Base-by-base conservation (phyloP, 2,797 vertebrate genomes). In the Microctenopoma stevenorrisi region DNA sequence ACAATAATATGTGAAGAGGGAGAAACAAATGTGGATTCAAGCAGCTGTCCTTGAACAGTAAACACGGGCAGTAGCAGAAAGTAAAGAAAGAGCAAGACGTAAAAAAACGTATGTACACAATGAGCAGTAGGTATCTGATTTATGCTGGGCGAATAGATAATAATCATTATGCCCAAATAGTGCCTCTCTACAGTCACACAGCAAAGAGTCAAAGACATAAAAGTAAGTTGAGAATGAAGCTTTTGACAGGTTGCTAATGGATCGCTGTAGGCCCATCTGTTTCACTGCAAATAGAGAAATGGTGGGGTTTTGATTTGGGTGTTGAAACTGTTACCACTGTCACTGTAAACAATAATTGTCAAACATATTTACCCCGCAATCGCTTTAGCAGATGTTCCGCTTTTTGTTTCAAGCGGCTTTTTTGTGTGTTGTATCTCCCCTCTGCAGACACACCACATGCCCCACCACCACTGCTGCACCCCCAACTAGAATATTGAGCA, bases 271-370 rank as follows among this genome's bases (percentile, higher is more conserved):
- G 94, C 93, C 94, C 94, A 95, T 95, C 95, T 95, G 95, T 91
- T 94, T 93, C 93, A 90, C 91, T 93, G 92, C 94, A 94, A 94
- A 94, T 87, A 91, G 91, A 94, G 87, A 93, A 94, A 94, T 93
- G 93, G 88, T 42, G 80, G 88, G 84, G 86, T 89, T 93, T 92
- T 93, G 91, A 94, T 94, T 94, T 92, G 85, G 92, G 91, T 88
- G 86, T 83, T 80, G 88, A 91, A 94, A 95, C 94, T 94, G 94
- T 94, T 95, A 94, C 94, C 93, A 95, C 93, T 95, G 93, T 95
- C 94, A 95, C 94, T 95, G 94, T 95, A 95, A 95, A 95, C 95
- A 95, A 94, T 95, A 95, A 95, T 95, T 94, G 94, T 95, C 94
- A 94, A 95, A 95, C 94, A 95, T 95, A 95, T 95, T 96, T 95